phyloP scores from a whole-genome alignment of 2,888 invertebrate species.

The Caenorhabditis sp. region DNA sequence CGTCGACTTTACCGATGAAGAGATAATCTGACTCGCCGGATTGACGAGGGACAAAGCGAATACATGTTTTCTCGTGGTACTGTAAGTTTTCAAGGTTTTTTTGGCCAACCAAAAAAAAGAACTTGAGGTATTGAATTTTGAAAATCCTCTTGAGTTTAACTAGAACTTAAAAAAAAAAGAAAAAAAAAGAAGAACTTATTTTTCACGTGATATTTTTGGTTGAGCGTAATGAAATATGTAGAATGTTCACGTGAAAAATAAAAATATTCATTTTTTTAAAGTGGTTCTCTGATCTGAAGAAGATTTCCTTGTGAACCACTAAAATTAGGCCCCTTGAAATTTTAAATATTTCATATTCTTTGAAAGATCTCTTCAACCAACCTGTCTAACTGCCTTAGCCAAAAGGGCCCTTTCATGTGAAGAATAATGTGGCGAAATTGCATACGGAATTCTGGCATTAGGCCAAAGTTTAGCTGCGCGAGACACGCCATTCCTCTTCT shows the following conservation, averaged over 20 bases:
- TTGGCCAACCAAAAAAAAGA: no score
- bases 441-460: constrained; percentile 70
- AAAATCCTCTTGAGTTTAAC: background rate
- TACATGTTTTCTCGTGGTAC: constrained; percentile 71
- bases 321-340: no score
- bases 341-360: no score
- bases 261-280: no score
- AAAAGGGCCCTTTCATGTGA: constrained; percentile 69
- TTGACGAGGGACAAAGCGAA: constrained; percentile 68
- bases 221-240: no score
- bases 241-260: no score
- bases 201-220: no score
- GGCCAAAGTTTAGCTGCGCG: constrained; percentile 70
- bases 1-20: constrained; percentile 70
- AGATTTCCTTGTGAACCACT: no score
- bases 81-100: constrained; percentile 24
- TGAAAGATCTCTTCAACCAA: no score
- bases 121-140: no score
- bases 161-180: constrained; percentile 1
- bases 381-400: constrained; percentile 70
- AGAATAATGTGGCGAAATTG: constrained; percentile 69
- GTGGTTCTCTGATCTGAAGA: no score
- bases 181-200: constrained; percentile 3
- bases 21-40: constrained; percentile 67
- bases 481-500: constrained; percentile 67